Base-by-base conservation (phyloP, 2,888 invertebrate species). In the Drosophila aldrichi region DNA sequence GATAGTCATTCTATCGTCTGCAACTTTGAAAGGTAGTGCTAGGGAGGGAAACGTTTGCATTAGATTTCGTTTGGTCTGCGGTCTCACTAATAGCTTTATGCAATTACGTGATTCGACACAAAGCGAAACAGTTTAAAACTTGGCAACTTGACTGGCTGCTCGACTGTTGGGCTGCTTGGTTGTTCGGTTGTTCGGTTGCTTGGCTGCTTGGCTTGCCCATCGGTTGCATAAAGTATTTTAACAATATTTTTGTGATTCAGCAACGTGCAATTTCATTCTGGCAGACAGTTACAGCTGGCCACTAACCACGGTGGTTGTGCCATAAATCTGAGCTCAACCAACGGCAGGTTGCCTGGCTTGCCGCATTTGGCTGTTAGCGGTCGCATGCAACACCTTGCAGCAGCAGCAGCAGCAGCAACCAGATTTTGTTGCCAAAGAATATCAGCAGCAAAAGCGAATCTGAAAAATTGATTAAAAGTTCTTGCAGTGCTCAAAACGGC, bases 391-490 rank as follows among this genome's bases (percentile, higher is more conserved):
- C 69, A 70, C 41, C 66, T 43, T 32, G 32, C 56, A 32, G 10
- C 12, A 46, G 10, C 55, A 32, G 6, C 59, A 74, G 41, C 63
- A 41, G 44, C 29, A 48, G n/a, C 38, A 40, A 20, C 68, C 52
- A 29, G 61, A 67, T 75, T 43, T 58, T 41, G 80, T 63, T 62
- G 56, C 77, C 20, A 54, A 73, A 52, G 68, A 59, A 38, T 52
- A 38, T n/a, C 41, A 51, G 40, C n/a, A 49, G 38, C 46, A 58
- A 44, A 69, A 64, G 72, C 46, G 66, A 79, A 83, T 81, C 79
- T 79, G 78, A 85, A 85, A 81, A 81, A 84, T 85, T 81, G 81
- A 81, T 81, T 81, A 81, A 82, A 82, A 82, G 81, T 81, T 81
- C 85, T 81, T 82, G 82, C 85, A 82, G 69, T 68, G 75, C 68